phyloP scores from a whole-genome alignment of 2,113 vertebrate species.

The Gymnogyps californianus region DNA sequence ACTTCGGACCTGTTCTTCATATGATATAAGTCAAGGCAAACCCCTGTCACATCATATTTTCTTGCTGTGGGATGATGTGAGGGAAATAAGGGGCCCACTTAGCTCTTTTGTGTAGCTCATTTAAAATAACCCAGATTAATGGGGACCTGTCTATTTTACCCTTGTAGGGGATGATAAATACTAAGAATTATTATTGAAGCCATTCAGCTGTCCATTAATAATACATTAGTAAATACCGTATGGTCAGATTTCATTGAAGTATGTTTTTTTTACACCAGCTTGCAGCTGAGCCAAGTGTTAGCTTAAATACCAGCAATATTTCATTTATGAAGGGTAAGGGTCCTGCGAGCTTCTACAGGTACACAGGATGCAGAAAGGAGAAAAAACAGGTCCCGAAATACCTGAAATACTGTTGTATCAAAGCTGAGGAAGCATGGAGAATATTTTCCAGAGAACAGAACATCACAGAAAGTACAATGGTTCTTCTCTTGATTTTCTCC shows the following conservation, averaged over 20 bases:
- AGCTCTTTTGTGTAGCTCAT: not conserved
- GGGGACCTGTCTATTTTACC: not conserved
- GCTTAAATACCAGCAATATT: conserved; percentile 9
- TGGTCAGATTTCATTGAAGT: conserved; percentile 14
- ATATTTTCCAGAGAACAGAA: not conserved
- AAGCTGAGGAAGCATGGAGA: not conserved
- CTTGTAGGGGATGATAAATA: conserved; percentile 13
- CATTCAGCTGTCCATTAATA: conserved; percentile 4
- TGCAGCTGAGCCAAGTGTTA: not conserved
- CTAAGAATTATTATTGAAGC: conserved; percentile 1
- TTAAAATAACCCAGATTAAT: conserved; percentile 45
- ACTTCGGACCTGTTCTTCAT: not conserved
- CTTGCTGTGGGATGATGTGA: not conserved
- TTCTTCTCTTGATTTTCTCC: not conserved
- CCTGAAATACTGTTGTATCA: not conserved
- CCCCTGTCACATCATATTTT: not conserved
- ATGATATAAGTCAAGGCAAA: not conserved
- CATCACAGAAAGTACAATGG: not conserved
- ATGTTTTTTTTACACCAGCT: not conserved
- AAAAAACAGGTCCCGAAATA: not conserved
- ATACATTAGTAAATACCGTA: conserved; percentile 44
- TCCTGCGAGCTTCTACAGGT: not conserved
- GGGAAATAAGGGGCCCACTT: not conserved
- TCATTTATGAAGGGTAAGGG: not conserved
- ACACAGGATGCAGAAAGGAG: not conserved